These are phyloP conservation scores for Amphipoea oculea DNA, from an alignment of 2,888 invertebrate genomes.

Conservation along the genomic window DNA sequence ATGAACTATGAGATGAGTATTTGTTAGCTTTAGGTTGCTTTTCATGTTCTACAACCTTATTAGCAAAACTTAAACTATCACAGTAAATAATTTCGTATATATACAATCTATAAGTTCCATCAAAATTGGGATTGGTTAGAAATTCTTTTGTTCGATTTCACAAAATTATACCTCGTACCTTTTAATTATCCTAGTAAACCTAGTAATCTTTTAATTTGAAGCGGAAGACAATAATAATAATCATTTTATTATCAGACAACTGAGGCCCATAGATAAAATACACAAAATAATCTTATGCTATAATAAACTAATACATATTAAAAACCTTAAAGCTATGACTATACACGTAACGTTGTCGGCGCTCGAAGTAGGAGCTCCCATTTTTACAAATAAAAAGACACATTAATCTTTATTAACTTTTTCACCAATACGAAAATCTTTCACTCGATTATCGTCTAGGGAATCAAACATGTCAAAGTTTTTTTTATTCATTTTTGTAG, in stretches of 20 bases:
- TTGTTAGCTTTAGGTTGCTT: too few relatives aligned
- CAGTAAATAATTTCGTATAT: not conserved
- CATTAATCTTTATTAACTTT: slow-evolving; percentile 45
- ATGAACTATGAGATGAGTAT: too few relatives aligned
- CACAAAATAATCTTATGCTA: too few relatives aligned
- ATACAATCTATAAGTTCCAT: not conserved
- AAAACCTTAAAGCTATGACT: too few relatives aligned
- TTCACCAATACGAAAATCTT: slow-evolving; percentile 9
- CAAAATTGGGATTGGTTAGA: not conserved
- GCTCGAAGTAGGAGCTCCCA: not conserved
- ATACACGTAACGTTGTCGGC: too few relatives aligned
- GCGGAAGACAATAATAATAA: too few relatives aligned
- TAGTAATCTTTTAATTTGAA: slow-evolving; percentile 29
- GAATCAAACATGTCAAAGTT: slow-evolving; percentile 23
- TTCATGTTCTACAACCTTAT: not conserved
- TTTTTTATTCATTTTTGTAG: not conserved
- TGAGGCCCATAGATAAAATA: too few relatives aligned
- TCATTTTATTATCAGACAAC: too few relatives aligned
- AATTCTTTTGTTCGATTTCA: not conserved
- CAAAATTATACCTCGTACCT: too few relatives aligned
- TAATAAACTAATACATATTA: too few relatives aligned
- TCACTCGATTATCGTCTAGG: slow-evolving; percentile 44
- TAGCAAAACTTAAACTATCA: not conserved
- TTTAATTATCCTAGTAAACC: too few relatives aligned
- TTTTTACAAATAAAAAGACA: slow-evolving; percentile 26